Evolutionary conservation across 1,140 invertebrate species (phyloP), one percentile per base, ranked within the genome.

Genomic region (Zaprionus camerounensis): DNA sequence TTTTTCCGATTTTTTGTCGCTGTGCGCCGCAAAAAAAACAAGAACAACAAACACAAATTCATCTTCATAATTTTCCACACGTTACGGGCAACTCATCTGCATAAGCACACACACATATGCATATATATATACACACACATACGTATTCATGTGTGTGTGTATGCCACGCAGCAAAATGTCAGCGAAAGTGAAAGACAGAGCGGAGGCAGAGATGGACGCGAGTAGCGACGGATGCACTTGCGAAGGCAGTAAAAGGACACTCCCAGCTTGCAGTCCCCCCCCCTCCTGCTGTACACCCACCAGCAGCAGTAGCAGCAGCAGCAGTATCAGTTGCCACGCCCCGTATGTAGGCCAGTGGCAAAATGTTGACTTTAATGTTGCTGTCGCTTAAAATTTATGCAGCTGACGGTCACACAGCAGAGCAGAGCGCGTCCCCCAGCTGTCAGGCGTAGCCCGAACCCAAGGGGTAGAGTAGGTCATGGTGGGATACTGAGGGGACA

Each of bases 321-420:
- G 71, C 28, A 38, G 58, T 63, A 57, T 12, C 66, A 55, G 53
- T 57, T 67, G 38, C 41, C 22, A 26, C 26, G 55, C 41, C 76
- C 28, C 64, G 44, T 72, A 87, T 83, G 84, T 87, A 87, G 83
- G 83, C 84, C 83, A 87, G 84, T 88, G 72, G 74, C 84, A 87
- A 73, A 87, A 88, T 87, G 84, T 87, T 87, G 84, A 87, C 84
- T 88, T 88, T 88, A 90, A 88, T 87, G 84, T 81, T 84, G 84
- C 84, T 71, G 78, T 82, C 71, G 80, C 75, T 81, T 84, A 75
- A 88, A 88, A 88, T 88, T 90, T 88, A 88, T 88, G 84, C 85
- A 88, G 80, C 78, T 88, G 84, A 88, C 84, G 81, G 66, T 76
- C 80, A 71, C 70, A 41, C 46, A 49, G 20, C 46, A 12, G 20